phyloP scores from a whole-genome alignment of 2,113 vertebrate genomes.

The Turnix velox region DNA sequence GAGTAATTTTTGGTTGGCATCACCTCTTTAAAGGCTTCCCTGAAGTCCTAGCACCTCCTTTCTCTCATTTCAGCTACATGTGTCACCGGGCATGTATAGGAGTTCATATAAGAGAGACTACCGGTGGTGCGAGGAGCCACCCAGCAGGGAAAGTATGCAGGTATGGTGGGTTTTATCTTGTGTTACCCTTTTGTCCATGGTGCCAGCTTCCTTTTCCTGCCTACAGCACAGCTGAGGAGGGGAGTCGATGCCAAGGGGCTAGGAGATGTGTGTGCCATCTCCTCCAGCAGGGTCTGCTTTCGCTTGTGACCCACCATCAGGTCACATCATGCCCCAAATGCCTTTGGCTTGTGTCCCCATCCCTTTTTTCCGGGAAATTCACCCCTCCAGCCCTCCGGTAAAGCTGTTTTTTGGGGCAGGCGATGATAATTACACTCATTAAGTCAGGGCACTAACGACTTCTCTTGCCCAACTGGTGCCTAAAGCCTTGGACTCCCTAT shows the following conservation, averaged over 20 bases:
- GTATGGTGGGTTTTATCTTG: background rate
- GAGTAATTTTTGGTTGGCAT: background rate
- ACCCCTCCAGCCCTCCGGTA: background rate
- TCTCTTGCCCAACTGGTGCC: background rate
- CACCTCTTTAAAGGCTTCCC: background rate
- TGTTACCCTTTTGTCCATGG: fast-evolving
- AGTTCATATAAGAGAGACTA: slow-evolving; percentile 38
- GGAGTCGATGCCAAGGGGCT: fast-evolving
- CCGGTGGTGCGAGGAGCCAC: background rate
- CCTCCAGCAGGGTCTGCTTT: background rate
- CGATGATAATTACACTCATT: slow-evolving; percentile 12
- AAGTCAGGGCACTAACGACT: background rate
- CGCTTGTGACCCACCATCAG: background rate
- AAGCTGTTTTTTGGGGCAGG: background rate
- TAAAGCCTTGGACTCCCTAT: background rate
- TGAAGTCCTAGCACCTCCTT: background rate
- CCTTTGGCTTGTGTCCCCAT: background rate
- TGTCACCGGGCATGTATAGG: slow-evolving; percentile 32
- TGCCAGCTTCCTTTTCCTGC: background rate
- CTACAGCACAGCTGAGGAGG: fast-evolving
- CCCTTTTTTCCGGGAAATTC: background rate
- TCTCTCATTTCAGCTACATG: background rate
- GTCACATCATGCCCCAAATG: background rate
- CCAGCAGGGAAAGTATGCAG: background rate
- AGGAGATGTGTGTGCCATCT: background rate